These are phyloP conservation scores for Luffia ferchaultella DNA, from an alignment of 2,888 invertebrate genomes.

Conservation along the genomic window DNA sequence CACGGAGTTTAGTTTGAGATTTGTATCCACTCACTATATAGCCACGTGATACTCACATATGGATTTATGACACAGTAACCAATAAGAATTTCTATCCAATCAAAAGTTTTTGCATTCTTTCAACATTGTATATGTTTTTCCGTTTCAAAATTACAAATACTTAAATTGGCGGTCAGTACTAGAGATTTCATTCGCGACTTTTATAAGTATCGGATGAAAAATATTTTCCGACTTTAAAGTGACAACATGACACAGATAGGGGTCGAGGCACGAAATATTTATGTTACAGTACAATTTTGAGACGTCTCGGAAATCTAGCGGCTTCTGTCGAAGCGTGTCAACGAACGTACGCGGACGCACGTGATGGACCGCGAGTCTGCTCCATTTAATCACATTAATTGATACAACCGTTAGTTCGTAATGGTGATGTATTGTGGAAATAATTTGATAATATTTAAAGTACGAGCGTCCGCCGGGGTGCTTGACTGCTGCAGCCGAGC, in stretches of 20 bases:
- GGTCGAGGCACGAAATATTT: too few species aligned
- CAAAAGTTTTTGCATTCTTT: too few species aligned
- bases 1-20: slow-evolving; percentile 12
- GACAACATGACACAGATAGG: too few species aligned
- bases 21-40: neutral
- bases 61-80: neutral
- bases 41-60: neutral
- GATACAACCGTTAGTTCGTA: slow-evolving; percentile 55
- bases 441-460: slow-evolving; percentile 56
- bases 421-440: slow-evolving; percentile 53
- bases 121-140: too few species aligned
- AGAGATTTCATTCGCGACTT: too few species aligned
- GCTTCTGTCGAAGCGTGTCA: slow-evolving; percentile 1
- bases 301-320: neutral
- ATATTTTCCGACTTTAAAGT: too few species aligned
- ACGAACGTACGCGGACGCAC: slow-evolving; percentile 22
- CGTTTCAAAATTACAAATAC: too few species aligned
- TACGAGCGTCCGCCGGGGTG: slow-evolving; percentile 31
- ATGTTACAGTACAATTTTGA: neutral
- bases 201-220: too few species aligned
- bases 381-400: slow-evolving; percentile 57
- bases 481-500: slow-evolving; percentile 22
- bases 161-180: too few species aligned
- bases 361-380: slow-evolving; percentile 47
- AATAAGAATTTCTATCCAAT: too few species aligned